Evolutionary conservation across 1,140 invertebrate genomes (phyloP).

Genomic region (Pseudachorutes palmiensis): DNA sequence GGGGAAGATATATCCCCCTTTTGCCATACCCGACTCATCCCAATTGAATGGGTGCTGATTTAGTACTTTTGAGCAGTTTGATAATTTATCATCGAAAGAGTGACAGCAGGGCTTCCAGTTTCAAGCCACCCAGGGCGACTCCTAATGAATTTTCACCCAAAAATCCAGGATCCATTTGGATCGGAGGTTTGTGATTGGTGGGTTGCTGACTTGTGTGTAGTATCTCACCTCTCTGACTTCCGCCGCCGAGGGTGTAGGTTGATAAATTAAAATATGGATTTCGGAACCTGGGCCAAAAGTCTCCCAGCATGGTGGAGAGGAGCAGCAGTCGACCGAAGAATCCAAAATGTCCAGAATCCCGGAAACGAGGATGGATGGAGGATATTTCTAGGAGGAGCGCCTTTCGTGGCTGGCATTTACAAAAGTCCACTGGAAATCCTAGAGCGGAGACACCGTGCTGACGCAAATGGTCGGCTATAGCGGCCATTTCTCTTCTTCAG

Average conservation of each 20-base stretch:
- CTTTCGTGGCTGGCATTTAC: no score
- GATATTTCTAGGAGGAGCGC: neutral
- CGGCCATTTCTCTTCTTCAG: neutral
- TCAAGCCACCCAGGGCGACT: neutral
- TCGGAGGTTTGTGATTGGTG: no score
- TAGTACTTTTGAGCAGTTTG: neutral
- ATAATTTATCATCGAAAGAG: neutral
- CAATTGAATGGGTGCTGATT: neutral
- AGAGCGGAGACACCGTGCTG: neutral
- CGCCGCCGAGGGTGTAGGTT: neutral
- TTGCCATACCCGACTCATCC: neutral
- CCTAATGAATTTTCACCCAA: neutral
- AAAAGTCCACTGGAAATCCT: no score
- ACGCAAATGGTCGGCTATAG: neutral
- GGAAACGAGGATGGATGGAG: slow-evolving; percentile 9
- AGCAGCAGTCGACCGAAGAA: neutral
- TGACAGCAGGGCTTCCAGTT: neutral
- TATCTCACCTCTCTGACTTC: neutral
- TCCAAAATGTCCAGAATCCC: neutral
- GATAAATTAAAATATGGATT: slow-evolving; percentile 3
- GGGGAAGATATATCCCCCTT: neutral
- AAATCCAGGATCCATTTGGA: neutral
- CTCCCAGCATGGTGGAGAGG: slow-evolving; percentile 1
- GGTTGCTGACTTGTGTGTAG: no score
- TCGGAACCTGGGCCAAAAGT: slow-evolving; percentile 4